phyloP scores from a whole-genome alignment of 1,140 invertebrate genomes.

The Hyles vespertilio region DNA sequence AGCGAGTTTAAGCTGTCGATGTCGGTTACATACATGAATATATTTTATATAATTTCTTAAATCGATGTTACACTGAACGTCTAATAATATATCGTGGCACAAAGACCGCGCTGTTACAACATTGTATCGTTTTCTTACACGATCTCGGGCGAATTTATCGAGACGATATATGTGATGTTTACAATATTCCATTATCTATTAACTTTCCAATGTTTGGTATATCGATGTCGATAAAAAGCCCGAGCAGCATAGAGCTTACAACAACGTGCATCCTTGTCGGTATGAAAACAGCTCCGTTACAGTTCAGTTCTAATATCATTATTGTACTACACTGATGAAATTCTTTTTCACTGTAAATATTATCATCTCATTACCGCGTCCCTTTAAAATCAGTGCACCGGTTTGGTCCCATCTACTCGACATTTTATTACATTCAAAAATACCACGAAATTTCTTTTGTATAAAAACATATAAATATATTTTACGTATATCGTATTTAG shows the following conservation, averaged over 20 bases:
- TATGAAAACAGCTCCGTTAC: slow-evolving; percentile 52
- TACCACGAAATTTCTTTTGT: slow-evolving; percentile 17
- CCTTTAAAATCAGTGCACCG: slow-evolving; percentile 56
- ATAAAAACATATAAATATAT: slow-evolving; percentile 38
- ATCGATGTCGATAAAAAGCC: slow-evolving; percentile 9
- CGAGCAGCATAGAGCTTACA: slow-evolving; percentile 9
- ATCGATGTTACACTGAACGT: not conserved
- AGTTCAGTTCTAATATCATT: slow-evolving; percentile 13
- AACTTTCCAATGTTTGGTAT: not conserved
- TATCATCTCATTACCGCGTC: slow-evolving; percentile 45
- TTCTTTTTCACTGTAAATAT: slow-evolving; percentile 44
- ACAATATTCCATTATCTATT: not conserved
- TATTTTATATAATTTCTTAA: slow-evolving; percentile 3
- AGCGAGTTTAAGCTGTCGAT: slow-evolving; percentile 11
- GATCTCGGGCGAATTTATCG: slow-evolving; percentile 3
- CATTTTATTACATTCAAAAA: slow-evolving; percentile 12
- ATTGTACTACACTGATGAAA: slow-evolving; percentile 13
- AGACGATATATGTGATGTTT: not conserved
- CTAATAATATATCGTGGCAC: slow-evolving; percentile 22
- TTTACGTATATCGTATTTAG: slow-evolving; percentile 64
- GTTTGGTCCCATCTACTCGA: slow-evolving; percentile 63
- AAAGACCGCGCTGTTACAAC: slow-evolving; percentile 13
- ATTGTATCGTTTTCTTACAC: not conserved
- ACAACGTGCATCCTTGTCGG: slow-evolving; percentile 38
- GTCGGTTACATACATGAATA: slow-evolving; percentile 6